phyloP scores from a whole-genome alignment of 2,113 vertebrate species.

The Isurus oxyrinchus region DNA sequence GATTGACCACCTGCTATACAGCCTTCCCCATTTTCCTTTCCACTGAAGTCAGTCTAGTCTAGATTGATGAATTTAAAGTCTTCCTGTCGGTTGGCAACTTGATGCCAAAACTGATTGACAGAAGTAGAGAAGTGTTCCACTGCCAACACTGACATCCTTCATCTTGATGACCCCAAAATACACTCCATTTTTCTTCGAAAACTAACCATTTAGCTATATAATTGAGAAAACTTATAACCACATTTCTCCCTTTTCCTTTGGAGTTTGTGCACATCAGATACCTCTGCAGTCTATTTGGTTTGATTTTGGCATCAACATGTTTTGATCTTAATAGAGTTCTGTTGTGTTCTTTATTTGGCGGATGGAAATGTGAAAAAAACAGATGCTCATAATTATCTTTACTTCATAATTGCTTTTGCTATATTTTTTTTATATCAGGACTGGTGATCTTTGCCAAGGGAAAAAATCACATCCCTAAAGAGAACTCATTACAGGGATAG shows the following conservation, averaged over 20 bases:
- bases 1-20: background rate
- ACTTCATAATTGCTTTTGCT: background rate
- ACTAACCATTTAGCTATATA: background rate
- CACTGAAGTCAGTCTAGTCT: background rate
- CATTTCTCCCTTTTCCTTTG: background rate
- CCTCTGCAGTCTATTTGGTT: background rate
- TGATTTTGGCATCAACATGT: background rate
- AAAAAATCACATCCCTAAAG: background rate
- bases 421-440: background rate
- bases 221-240: background rate
- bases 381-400: background rate
- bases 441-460: background rate
- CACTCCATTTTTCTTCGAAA: background rate
- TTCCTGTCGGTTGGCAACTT: background rate
- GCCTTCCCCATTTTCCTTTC: background rate
- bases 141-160: background rate
- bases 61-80: background rate
- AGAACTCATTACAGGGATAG: background rate
- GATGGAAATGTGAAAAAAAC: background rate
- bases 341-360: background rate
- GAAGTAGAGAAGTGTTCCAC: background rate
- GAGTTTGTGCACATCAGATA: background rate
- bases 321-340: background rate
- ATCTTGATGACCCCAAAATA: background rate
- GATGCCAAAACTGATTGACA: background rate